These are phyloP conservation scores for Grantiella picta DNA, from an alignment of 2,113 vertebrate genomes.

Conservation along the genomic window DNA sequence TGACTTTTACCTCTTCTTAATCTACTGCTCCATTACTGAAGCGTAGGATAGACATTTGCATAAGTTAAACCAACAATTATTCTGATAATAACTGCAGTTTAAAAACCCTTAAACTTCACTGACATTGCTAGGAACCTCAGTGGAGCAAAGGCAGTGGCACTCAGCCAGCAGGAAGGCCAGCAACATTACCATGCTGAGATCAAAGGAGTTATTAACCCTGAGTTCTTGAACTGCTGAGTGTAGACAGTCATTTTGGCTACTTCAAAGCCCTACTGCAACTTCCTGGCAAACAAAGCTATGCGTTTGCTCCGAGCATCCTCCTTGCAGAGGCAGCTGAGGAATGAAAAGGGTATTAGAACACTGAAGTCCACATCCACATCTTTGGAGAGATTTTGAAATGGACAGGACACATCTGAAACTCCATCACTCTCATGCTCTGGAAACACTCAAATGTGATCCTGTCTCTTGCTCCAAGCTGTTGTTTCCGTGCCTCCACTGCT, in stretches of 20 bases:
- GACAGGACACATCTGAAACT: neutral
- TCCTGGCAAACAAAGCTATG: neutral
- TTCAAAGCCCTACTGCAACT: constrained; percentile 3
- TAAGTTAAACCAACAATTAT: constrained; percentile 4
- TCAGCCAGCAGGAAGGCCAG: neutral
- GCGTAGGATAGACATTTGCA: neutral
- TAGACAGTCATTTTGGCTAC: neutral
- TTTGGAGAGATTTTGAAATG: neutral
- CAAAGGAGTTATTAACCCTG: neutral
- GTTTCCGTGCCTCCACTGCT: neutral
- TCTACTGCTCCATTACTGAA: neutral
- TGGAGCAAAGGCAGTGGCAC: neutral
- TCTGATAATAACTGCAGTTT: neutral
- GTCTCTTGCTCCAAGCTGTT: neutral
- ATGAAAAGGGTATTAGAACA: neutral
- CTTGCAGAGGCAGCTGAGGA: neutral
- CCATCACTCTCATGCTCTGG: neutral
- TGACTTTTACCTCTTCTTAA: neutral
- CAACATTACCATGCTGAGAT: neutral
- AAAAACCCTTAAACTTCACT: neutral
- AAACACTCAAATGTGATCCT: neutral
- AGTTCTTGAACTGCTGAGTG: neutral
- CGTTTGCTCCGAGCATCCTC: neutral
- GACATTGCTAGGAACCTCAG: neutral
- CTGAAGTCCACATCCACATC: neutral